These are phyloP conservation scores for Poeciliopsis presidionis DNA, from an alignment of 2,797 vertebrate genomes.

Conservation along the genomic window DNA sequence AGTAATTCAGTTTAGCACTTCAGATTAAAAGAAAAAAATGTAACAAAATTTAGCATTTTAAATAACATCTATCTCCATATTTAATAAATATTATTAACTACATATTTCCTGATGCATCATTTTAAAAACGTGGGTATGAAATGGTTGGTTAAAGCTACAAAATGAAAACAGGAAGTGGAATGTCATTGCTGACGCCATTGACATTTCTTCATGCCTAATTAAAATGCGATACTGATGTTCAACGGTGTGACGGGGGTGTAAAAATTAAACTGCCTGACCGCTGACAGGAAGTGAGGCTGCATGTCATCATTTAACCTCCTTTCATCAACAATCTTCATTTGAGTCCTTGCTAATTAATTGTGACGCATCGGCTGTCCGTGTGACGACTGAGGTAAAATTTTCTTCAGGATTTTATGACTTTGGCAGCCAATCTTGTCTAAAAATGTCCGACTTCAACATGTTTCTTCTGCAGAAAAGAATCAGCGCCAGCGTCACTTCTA, in stretches of 20 bases:
- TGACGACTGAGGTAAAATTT: not conserved
- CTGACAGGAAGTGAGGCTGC: not conserved
- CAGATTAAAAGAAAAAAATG: not conserved
- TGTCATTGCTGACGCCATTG: not conserved
- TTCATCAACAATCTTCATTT: slow-evolving; percentile 1
- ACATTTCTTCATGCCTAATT: not conserved
- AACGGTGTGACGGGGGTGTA: not conserved
- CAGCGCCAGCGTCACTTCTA: not conserved
- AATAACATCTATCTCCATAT: not conserved
- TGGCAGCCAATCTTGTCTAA: not conserved
- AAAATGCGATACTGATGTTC: not conserved
- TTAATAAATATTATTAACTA: not conserved
- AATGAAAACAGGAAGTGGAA: not conserved
- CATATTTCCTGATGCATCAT: not conserved
- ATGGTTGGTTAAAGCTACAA: not conserved
- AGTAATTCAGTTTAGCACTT: not conserved
- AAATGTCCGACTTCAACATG: not conserved
- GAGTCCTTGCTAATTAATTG: not conserved
- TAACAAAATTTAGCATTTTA: not conserved
- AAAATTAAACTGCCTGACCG: not conserved
- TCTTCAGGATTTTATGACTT: not conserved
- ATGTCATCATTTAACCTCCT: not conserved
- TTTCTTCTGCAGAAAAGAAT: not conserved
- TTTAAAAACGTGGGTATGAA: not conserved
- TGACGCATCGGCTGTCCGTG: not conserved